A percentile compares a stretch with the other conserved stretches of the same genome.
These are phyloP conservation scores for Prosapia bicincta DNA, from an alignment of 2,888 invertebrate species.

Conservation along the genomic window DNA sequence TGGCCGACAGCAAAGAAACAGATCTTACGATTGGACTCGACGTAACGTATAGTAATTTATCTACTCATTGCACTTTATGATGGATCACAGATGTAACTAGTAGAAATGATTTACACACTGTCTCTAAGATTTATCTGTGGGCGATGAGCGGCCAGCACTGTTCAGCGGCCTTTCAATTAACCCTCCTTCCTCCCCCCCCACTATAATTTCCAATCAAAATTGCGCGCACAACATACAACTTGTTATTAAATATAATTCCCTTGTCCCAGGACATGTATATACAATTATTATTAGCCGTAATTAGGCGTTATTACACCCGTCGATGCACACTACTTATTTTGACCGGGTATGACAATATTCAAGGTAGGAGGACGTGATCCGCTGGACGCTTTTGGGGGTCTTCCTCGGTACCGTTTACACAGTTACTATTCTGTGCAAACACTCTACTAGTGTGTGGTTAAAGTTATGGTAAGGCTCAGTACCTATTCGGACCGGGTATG, in stretches of 20 bases:
- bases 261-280: not conserved
- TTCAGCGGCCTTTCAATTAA: not conserved
- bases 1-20: not conserved
- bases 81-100: not conserved
- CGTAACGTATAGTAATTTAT: not conserved
- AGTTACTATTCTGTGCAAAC: not conserved
- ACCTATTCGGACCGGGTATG: too few relatives aligned
- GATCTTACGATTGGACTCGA: not conserved
- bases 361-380: not conserved
- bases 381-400: not conserved
- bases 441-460: too few relatives aligned
- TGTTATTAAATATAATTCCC: constrained; percentile 2
- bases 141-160: not conserved
- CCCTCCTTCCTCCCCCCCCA: not conserved
- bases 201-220: constrained; percentile 2
- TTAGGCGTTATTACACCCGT: not conserved
- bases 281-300: not conserved
- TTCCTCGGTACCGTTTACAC: not conserved
- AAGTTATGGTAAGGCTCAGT: too few relatives aligned
- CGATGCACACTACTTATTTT: not conserved
- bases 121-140: not conserved
- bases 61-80: not conserved
- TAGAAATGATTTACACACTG: not conserved
- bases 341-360: constrained; percentile 1
- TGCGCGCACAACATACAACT: not conserved